Evolutionary conservation across 2,797 vertebrate genomes (phyloP), one percentile per base, ranked within the genome.

Genomic region (Girardinus metallicus): DNA sequence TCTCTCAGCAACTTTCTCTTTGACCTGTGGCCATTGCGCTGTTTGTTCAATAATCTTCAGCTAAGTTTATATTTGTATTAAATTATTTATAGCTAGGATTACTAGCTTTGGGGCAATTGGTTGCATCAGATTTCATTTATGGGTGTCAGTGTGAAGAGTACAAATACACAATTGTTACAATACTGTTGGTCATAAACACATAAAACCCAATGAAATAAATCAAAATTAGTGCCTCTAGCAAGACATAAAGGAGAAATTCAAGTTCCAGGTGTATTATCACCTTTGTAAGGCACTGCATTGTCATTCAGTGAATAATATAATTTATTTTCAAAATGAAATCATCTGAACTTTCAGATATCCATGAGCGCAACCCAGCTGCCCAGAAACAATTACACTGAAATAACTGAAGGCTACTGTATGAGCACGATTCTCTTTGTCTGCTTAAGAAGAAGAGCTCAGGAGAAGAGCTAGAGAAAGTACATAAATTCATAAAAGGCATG

Each of bases 261-360:
- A 1, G 36, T 41, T 68, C 5, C 36, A 68, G 64, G 64, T 34
- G 64, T 21, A 64, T 39, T 4, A 66, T n/a, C 34, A 68, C 64
- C 36, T 68, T 68, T 68, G 64, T 15, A 68, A 68, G 36, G 64
- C 36, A 41, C 10, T 68, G 34, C 39, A 68, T 18, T 18, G 21
- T 36, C 13, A 34, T 68, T 68, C 36, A 39, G 36, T 41, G n/a
- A 41, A 23, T 64, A 21, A 18, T 64, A 18, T 21, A 10, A 41
- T 68, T 68, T 68, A 12, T 68, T 68, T 26, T 11, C 64, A 41
- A 23, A 68, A 68, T 26, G 64, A 68, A 68, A 66, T 66, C 18
- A 39, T 66, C 41, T 39, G 36, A 39, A 26, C 64, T 5, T 68
- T 68, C 36, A 66, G 18, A 26, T 68, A 36, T 41, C 11, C 23